phyloP scores from a whole-genome alignment of 1,140 invertebrate genomes.

The Myzus persicae region DNA sequence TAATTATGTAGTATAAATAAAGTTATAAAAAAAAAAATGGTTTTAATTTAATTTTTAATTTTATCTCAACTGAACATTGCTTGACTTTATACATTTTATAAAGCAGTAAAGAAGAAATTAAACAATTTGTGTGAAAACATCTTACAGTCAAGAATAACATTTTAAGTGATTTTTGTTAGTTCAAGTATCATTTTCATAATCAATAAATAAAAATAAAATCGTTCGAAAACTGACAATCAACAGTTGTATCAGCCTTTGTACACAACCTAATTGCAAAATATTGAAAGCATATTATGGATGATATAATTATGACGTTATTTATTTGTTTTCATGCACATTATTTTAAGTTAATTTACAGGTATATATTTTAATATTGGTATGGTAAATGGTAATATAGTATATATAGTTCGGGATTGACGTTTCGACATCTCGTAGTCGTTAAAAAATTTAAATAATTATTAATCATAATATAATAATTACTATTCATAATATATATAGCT shows the following conservation, averaged over 20 bases:
- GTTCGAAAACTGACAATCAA: background rate
- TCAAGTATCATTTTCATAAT: background rate
- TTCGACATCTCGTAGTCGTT: background rate
- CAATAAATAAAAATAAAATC: constrained; percentile 5
- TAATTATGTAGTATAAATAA: constrained; percentile 28
- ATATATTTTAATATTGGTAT: background rate
- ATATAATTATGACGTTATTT: constrained; percentile 15
- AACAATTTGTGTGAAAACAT: background rate
- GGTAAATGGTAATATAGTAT: constrained; percentile 2
- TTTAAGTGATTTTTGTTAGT: background rate
- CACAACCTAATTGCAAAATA: constrained; percentile 48
- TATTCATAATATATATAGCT: background rate
- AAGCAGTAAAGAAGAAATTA: constrained; percentile 14
- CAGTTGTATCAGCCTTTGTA: constrained; percentile 42
- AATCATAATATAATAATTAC: background rate
- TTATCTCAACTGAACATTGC: background rate
- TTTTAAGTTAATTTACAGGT: background rate
- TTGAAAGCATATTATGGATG: constrained; percentile 32
- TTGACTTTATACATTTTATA: constrained; percentile 19
- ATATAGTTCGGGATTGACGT: background rate
- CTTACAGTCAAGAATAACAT: background rate
- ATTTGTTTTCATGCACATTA: constrained; percentile 16
- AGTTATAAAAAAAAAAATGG: constrained; percentile 4
- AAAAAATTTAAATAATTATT: background rate
- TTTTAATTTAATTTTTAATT: background rate